Percentiles rank a stretch among this genome's conserved stretches.
Conservation (phyloP, 2,797 vertebrate genomes). For the Sebastes alutus region DNA sequence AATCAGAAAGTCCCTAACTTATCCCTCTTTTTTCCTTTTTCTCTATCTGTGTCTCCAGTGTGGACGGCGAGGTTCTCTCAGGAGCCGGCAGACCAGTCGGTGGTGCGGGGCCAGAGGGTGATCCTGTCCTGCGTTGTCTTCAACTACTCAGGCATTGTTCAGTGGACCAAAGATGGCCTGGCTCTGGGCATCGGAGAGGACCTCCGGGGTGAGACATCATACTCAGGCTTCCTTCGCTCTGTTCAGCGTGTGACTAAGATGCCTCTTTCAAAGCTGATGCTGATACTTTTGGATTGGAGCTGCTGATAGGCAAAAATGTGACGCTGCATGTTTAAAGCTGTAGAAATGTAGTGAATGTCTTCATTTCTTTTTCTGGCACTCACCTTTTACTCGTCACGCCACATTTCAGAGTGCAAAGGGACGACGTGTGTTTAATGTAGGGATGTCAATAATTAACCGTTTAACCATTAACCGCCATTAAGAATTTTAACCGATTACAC, state of each 20-base stretch:
- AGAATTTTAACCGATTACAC: too few species aligned
- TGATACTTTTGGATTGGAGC: slow-evolving; percentile 43
- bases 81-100: slow-evolving; percentile 94
- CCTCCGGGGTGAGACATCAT: slow-evolving; percentile 86
- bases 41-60: slow-evolving; percentile 61
- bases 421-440: neutral
- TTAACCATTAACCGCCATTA: too few species aligned
- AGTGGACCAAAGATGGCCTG: slow-evolving; percentile 97
- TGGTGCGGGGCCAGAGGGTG: slow-evolving; percentile 91
- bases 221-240: slow-evolving; percentile 20
- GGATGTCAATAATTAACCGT: too few species aligned
- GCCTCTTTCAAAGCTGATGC: slow-evolving; percentile 19
- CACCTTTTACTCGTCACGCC: neutral
- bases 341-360: neutral
- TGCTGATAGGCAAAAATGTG: slow-evolving; percentile 17
- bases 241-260: slow-evolving; percentile 36
- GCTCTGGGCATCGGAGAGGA: slow-evolving; percentile 94
- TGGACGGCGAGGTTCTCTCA: slow-evolving; percentile 90
- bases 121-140: slow-evolving; percentile 93
- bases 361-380: neutral
- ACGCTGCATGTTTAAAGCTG: neutral
- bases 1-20: slow-evolving; percentile 38
- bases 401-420: neutral
- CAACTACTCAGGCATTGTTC: slow-evolving; percentile 96
- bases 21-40: neutral